Evolutionary conservation across 2,888 invertebrate genomes (phyloP), one percentile per base, ranked within the genome.

Genomic region (Blomia tropicalis): DNA sequence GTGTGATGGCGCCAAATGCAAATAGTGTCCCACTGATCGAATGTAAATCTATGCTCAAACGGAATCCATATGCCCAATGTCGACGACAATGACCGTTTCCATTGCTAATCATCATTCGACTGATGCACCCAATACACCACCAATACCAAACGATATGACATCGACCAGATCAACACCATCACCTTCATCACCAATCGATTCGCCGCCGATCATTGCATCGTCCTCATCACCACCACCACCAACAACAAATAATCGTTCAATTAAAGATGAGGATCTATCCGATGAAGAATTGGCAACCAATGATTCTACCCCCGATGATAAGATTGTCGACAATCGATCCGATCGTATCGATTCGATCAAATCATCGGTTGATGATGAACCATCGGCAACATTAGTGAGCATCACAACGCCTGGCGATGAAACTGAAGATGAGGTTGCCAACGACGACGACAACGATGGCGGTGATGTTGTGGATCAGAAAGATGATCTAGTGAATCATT

Each of bases 61-160:
- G n/a, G n/a, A n/a, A n/a, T n/a, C n/a, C n/a, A n/a, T n/a, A n/a
- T n/a, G n/a, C n/a, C n/a, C n/a, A n/a, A n/a, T n/a, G n/a, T n/a
- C n/a, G n/a, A n/a, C n/a, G n/a, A 47, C 51, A 14, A 47, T 47
- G 51, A 47, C 51, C 51, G 51, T 47, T 25, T 47, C 51, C 14
- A 11, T 47, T 7, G n/a, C 7, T 27, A 11, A 7, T 27, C 11
- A 47, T 22, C 14, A 7, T 27, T 25, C 51, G 23, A 47, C 11
- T n/a, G n/a, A 7, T 47, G 22, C 7, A 11, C 51, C 51, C 51
- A 47, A 7, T 47, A 27, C 7, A 11, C 51, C 51, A 47, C 51
- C 51, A n/a, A 47, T n/a, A 11, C 51, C 51, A 11, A 36, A 36
- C 36, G 36, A 36, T 36, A 36, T 36, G 51, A 22, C 51, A 7